Evolutionary conservation across 2,888 invertebrate genomes (phyloP).

Genomic region (Lasioglossum oenotherae): DNA sequence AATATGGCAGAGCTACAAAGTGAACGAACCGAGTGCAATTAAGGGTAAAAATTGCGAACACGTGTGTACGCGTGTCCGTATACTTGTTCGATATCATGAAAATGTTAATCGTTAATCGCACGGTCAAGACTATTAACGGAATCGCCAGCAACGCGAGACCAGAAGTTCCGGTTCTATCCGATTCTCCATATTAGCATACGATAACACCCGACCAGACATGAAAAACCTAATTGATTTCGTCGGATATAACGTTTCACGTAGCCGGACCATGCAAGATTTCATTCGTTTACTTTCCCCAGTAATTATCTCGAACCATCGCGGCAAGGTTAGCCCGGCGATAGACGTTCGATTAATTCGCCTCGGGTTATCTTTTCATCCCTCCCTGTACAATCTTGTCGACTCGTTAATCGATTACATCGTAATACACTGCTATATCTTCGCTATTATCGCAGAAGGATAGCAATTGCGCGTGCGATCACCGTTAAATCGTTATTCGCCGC

Average conservation of each 20-base stretch:
- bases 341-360: slow-evolving; percentile 51
- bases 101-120: slow-evolving; percentile 27
- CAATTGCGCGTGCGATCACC: slow-evolving; percentile 34
- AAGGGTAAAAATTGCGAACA: background rate
- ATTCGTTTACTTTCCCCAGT: slow-evolving; percentile 40
- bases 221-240: slow-evolving; percentile 28
- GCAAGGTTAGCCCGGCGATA: slow-evolving; percentile 47
- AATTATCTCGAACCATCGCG: slow-evolving; percentile 31
- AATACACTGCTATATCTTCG: slow-evolving; percentile 20
- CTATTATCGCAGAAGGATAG: slow-evolving; percentile 29
- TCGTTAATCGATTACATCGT: slow-evolving; percentile 37
- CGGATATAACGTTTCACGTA: background rate
- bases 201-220: slow-evolving; percentile 20
- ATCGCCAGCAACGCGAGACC: background rate
- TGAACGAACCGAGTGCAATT: background rate
- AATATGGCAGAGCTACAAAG: background rate
- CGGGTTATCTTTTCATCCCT: slow-evolving; percentile 20
- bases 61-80: background rate
- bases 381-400: background rate
- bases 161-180: slow-evolving; percentile 49
- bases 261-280: slow-evolving; percentile 16
- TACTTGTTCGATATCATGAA: background rate
- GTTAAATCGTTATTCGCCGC: slow-evolving; percentile 29
- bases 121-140: slow-evolving; percentile 35
- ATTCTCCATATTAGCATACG: slow-evolving; percentile 54